phyloP scores from a whole-genome alignment of 2,888 invertebrate genomes.

The Phaonia tiefii region DNA sequence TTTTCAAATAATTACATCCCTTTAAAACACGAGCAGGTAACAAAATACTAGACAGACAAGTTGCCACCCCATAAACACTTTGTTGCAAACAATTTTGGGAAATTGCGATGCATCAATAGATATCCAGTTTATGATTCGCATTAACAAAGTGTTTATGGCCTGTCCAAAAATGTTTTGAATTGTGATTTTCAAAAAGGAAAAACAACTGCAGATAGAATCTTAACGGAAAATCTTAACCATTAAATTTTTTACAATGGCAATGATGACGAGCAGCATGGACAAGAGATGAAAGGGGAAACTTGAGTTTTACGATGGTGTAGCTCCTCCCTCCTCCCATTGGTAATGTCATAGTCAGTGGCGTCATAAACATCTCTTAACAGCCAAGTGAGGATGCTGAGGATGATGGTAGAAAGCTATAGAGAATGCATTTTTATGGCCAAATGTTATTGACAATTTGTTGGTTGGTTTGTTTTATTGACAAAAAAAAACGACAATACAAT shows the following conservation, averaged over 20 bases:
- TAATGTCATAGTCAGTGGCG: background rate
- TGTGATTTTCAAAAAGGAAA: too few relatives aligned
- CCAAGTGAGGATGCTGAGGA: background rate
- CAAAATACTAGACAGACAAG: background rate
- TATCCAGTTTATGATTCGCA: background rate
- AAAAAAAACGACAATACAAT: too few relatives aligned
- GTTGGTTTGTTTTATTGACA: slow-evolving; percentile 45
- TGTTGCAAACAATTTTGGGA: background rate
- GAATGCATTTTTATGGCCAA: slow-evolving; percentile 54
- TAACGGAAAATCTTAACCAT: slow-evolving; percentile 12
- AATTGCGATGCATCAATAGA: too few relatives aligned
- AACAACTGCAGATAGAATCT: slow-evolving; percentile 15
- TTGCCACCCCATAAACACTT: slow-evolving; percentile 17
- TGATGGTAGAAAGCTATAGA: background rate
- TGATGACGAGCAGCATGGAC: background rate
- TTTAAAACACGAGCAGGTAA: background rate
- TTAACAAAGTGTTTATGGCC: slow-evolving; percentile 22
- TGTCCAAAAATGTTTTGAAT: background rate
- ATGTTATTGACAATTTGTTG: slow-evolving; percentile 62
- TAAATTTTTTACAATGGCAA: slow-evolving; percentile 24
- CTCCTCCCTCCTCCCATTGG: background rate
- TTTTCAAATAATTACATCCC: background rate
- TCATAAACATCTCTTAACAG: slow-evolving; percentile 12
- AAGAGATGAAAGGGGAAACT: background rate
- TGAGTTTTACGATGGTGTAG: background rate